Evolutionary conservation across 2,888 invertebrate species (phyloP).

Genomic region (Minunthozetes semirufus): DNA sequence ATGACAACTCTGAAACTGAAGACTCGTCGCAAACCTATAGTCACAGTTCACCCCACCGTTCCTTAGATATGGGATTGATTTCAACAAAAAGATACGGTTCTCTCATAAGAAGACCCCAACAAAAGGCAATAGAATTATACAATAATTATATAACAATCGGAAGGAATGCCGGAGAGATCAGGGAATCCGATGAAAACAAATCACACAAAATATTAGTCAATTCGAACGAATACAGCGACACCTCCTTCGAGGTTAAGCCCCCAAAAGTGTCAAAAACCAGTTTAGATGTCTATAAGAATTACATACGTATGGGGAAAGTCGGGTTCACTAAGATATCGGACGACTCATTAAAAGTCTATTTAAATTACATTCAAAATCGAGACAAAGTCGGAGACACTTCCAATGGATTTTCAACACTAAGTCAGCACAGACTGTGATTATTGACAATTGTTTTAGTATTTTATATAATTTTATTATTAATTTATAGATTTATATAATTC

Average conservation of each 20-base stretch:
- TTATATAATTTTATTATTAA: too few relatives aligned
- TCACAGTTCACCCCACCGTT: background rate
- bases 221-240: conserved; percentile 49
- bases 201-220: background rate
- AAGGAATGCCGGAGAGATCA: background rate
- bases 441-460: background rate
- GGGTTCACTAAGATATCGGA: conserved; percentile 49
- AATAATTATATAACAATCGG: conserved; percentile 19
- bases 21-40: background rate
- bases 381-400: background rate
- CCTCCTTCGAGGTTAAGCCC: conserved; percentile 58
- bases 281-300: conserved; percentile 62
- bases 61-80: background rate
- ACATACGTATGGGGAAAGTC: conserved; percentile 56
- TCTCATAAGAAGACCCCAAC: background rate
- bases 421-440: background rate
- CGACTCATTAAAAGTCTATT: background rate
- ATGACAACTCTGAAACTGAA: conserved; percentile 18
- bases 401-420: background rate
- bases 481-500: too few relatives aligned
- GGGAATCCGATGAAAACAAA: background rate
- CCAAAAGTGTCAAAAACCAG: conserved; percentile 60
- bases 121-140: background rate
- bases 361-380: background rate
- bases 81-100: conserved; percentile 7